A percentile compares a stretch with the other conserved stretches of the same genome.
These are phyloP conservation scores for Tragelaphus imberbis DNA, from an alignment of 2,113 vertebrate genomes.

Conservation along the genomic window DNA sequence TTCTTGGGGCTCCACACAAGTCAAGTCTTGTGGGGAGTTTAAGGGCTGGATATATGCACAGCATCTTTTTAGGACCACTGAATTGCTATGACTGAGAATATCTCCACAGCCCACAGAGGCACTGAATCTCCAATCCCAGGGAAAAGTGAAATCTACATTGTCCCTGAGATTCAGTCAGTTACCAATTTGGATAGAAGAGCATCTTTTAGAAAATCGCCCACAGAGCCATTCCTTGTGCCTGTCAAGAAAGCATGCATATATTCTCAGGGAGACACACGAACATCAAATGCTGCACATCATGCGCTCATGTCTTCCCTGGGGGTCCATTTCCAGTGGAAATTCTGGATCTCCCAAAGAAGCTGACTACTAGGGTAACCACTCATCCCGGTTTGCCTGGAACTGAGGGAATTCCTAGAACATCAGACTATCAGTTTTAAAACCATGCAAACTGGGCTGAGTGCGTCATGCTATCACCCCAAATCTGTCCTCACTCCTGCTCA, in stretches of 20 bases:
- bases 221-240: not conserved
- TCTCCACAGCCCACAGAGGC: not conserved
- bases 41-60: not conserved
- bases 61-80: not conserved
- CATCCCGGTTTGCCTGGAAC: not conserved
- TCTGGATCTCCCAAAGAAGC: not conserved
- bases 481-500: not conserved
- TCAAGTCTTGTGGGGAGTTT: not conserved
- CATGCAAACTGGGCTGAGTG: not conserved
- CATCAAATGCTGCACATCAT: not conserved
- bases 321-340: not conserved
- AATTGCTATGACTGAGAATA: not conserved
- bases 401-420: not conserved
- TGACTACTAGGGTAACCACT: not conserved
- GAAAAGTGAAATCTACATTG: not conserved
- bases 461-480: not conserved
- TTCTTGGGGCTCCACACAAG: not conserved
- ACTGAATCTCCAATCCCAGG: not conserved
- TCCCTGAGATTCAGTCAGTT: not conserved
- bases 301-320: not conserved
- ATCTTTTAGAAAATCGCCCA: not conserved
- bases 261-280: not conserved
- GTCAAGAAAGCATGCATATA: accelerated
- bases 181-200: not conserved
- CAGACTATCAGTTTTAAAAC: not conserved